Conservation (phyloP, 2,113 vertebrate genomes). For the Cnemophilus loriae region DNA sequence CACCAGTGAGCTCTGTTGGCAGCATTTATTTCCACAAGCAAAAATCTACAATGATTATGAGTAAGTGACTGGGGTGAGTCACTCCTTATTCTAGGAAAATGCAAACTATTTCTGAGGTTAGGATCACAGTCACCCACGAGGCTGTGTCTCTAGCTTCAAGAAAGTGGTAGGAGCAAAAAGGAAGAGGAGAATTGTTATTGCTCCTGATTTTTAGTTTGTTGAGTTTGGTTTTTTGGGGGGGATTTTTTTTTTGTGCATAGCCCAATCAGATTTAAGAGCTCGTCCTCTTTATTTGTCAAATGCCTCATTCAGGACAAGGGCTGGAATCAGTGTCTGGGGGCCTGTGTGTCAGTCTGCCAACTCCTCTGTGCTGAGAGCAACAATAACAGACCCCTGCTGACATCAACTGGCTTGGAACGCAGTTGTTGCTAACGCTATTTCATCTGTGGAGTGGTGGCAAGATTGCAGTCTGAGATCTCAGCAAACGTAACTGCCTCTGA, state of each 20-base stretch:
- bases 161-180: background rate
- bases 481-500: background rate
- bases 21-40: background rate
- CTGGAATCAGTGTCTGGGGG: constrained; percentile 1
- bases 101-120: constrained; percentile 37
- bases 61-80: constrained; percentile 41
- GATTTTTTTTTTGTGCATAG: background rate
- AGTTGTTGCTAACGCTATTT: background rate
- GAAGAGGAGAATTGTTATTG: background rate
- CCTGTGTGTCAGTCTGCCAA: background rate
- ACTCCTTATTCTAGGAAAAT: constrained; percentile 49
- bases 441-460: constrained; percentile 9
- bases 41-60: background rate
- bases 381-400: constrained; percentile 33
- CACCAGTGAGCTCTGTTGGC: background rate
- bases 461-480: background rate
- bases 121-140: background rate
- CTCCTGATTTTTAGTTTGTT: background rate
- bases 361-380: constrained; percentile 3
- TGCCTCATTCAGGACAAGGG: background rate
- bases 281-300: background rate
- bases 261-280: background rate
- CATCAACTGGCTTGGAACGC: constrained; percentile 42
- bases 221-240: fast-evolving
- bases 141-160: background rate